Conservation (phyloP, 1,140 invertebrate genomes). For the Bombus superbus region DNA sequence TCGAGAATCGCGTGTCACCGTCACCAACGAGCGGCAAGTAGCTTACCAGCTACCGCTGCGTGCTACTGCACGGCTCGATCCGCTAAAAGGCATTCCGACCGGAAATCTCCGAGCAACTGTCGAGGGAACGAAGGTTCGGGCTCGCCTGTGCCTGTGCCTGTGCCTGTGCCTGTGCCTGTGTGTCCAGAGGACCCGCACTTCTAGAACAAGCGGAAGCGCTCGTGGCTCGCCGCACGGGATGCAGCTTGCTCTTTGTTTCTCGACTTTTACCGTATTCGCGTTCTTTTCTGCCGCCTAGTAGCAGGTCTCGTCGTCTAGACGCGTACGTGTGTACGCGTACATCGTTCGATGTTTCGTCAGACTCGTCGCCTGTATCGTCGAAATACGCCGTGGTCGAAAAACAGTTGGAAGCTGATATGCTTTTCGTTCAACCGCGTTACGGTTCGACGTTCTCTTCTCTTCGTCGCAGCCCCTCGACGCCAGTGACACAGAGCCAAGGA, state of each 20-base stretch:
- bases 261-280: neutral
- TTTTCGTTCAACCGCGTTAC: too few relatives aligned
- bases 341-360: too few relatives aligned
- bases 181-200: slow-evolving; percentile 5
- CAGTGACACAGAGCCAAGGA: too few relatives aligned
- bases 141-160: neutral
- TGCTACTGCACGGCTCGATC: neutral
- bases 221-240: neutral
- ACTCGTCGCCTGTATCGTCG: too few relatives aligned
- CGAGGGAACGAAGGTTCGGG: neutral
- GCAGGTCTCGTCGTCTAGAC: too few relatives aligned
- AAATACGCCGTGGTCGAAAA: too few relatives aligned
- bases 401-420: too few relatives aligned
- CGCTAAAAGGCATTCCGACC: slow-evolving; percentile 46
- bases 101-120: slow-evolving; percentile 50
- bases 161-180: neutral
- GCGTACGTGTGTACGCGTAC: too few relatives aligned
- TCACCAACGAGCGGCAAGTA: neutral
- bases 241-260: slow-evolving; percentile 16
- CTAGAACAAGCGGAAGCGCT: slow-evolving; percentile 34
- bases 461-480: too few relatives aligned
- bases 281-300: too few relatives aligned
- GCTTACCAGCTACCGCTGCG: too few relatives aligned
- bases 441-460: too few relatives aligned
- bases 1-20: neutral